Conservation (phyloP, 2,113 vertebrate genomes). For the Montifringilla adamsi region DNA sequence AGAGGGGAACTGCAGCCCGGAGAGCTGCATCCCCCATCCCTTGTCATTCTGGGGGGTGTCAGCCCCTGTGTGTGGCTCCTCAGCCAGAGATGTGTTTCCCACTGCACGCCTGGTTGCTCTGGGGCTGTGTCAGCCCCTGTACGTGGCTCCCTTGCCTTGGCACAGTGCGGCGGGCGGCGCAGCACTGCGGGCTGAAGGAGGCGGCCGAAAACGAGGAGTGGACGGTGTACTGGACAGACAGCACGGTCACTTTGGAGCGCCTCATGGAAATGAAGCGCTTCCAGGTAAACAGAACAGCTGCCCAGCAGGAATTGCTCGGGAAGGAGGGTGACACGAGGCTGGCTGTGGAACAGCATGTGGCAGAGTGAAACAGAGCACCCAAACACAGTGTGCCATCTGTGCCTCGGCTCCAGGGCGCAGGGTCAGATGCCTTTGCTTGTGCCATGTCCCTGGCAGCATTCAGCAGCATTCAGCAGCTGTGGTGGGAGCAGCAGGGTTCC, state of each 20-base stretch:
- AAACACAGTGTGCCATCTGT: rapidly evolving
- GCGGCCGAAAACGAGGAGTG: slow-evolving; percentile 72
- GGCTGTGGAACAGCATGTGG: neutral
- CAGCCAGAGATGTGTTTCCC: neutral
- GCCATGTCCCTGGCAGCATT: neutral
- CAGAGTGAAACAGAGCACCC: neutral
- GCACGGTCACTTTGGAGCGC: slow-evolving; percentile 67
- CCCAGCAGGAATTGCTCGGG: neutral
- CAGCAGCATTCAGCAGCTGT: neutral
- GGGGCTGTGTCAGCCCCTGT: neutral
- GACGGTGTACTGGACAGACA: slow-evolving; percentile 77
- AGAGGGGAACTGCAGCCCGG: neutral
- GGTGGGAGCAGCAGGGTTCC: neutral
- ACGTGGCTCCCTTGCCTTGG: neutral
- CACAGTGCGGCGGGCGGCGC: slow-evolving; percentile 75
- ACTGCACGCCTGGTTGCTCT: rapidly evolving
- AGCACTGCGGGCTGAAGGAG: slow-evolving; percentile 71
- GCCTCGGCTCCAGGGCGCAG: rapidly evolving
- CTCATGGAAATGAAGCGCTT: slow-evolving; percentile 79
- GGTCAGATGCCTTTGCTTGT: neutral
- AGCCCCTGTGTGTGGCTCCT: neutral
- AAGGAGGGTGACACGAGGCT: neutral
- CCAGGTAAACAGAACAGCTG: slow-evolving; percentile 61
- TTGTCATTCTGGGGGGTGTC: neutral
- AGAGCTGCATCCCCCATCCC: neutral